Conservation (phyloP, 2,888 invertebrate genomes). For the Drosophila parthenogenetica region DNA sequence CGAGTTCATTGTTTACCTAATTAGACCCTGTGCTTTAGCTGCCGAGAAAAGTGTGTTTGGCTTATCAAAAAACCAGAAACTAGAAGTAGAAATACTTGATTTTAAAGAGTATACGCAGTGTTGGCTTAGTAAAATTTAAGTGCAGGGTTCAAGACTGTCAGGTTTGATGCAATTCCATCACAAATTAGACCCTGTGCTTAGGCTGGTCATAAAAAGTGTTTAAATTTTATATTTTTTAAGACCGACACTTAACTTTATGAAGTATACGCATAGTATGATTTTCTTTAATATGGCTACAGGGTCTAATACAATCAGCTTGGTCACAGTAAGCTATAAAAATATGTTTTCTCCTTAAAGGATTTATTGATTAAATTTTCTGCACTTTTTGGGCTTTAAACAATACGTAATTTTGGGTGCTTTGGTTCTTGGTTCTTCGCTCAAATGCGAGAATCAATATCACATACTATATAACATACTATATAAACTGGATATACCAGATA, state of each 20-base stretch:
- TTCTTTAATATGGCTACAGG: no score
- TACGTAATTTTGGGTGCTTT: background rate
- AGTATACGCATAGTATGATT: no score
- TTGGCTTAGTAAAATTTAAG: no score
- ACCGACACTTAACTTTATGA: no score
- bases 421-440: background rate
- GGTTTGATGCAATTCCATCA: no score
- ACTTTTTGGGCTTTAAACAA: background rate
- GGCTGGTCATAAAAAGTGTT: no score
- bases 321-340: no score
- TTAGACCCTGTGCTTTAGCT: background rate
- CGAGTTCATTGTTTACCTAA: slow-evolving; percentile 9
- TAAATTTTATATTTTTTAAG: no score
- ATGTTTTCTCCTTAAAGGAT: slow-evolving; percentile 2
- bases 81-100: background rate
- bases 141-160: no score
- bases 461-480: background rate
- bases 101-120: no score
- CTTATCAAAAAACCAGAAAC: background rate
- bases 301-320: no score
- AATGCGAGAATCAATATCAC: background rate
- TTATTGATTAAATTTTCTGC: slow-evolving; percentile 3
- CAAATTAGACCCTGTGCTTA: no score
- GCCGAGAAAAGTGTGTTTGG: background rate
- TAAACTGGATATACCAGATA: background rate